Base-by-base conservation (phyloP, 2,113 vertebrate species). In the Paramisgurnus dabryanus region DNA sequence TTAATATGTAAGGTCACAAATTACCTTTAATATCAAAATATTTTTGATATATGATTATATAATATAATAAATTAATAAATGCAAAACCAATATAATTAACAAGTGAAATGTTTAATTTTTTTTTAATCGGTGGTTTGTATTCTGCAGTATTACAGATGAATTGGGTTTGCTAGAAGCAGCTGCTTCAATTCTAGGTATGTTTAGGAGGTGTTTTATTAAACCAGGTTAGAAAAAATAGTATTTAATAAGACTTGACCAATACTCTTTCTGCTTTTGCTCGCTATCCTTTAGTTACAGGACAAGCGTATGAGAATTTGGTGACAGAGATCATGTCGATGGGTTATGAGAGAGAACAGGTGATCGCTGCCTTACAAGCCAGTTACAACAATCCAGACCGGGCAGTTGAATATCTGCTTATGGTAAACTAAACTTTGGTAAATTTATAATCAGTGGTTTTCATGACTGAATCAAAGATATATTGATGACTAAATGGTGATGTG, bases 271-370 rank as follows among this genome's bases (percentile, higher is more conserved):
- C 22, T 41, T 57, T 43, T 74, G 6, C 41, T 67, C 68, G n/a
- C 11, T 55, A 4, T 73, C 71, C 65, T 63, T 76, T 77, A 94
- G 93, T 94, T 77, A 94, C 93, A 17, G 93, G 92, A 53, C 90
- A 91, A 57, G 93, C 92, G 18, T 94, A 94, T 83, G 91, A 93
- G 85, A 93, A 91, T 82, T 86, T 94, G 86, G 92, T 94, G 78
- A 88, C 91, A 10, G 93, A 93, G 86, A 94, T 94, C 61, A 93
- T 93, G 92, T 92, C 89, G 2, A 94, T 94, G 91, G 93, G 93
- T 55, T 94, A 94, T 66, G 91, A 92, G 70, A 87, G 92, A 43
- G 90, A 92, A 84, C 90, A 89, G 76, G 93, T 94, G 4, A 85
- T 94, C 0, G 83, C 90, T 5, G 92, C 93, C 0, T 89, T 94